These are phyloP conservation scores for Eulemur albifrons DNA, from an alignment of 2,797 vertebrate genomes.

Conservation along the genomic window DNA sequence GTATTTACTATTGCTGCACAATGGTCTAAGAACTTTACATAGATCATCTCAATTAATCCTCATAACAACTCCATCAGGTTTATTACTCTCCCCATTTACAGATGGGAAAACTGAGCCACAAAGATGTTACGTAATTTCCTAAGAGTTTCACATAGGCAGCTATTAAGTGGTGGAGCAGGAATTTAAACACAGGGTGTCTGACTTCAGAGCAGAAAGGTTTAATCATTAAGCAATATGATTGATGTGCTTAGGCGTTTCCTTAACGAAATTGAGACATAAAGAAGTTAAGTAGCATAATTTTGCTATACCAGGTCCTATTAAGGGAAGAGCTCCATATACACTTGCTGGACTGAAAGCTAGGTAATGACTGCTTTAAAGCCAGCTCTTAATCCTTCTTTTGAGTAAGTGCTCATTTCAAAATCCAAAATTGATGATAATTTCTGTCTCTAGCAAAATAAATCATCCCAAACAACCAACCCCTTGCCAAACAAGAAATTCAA, in stretches of 20 bases:
- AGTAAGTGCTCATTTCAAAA: neutral
- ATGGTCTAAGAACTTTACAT: neutral
- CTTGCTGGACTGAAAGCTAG: neutral
- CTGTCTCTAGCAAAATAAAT: neutral
- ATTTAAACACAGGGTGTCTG: neutral
- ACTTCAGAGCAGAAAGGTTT: neutral
- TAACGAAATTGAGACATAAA: neutral
- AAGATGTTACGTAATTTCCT: neutral
- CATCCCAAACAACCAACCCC: neutral
- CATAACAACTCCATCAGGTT: neutral
- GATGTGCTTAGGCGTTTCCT: neutral
- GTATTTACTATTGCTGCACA: neutral
- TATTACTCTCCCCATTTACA: neutral
- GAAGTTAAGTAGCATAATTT: neutral
- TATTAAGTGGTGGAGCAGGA: neutral
- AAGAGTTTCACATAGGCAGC: neutral
- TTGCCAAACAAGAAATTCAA: conserved; percentile 43
- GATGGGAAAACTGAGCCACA: neutral
- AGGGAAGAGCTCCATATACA: neutral
- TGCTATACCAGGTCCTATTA: neutral
- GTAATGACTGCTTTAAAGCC: neutral
- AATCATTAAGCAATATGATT: neutral
- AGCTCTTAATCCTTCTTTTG: conserved; percentile 13
- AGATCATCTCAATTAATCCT: neutral
- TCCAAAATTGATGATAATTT: conserved; percentile 12